Evolutionary conservation across 2,888 invertebrate genomes (phyloP), one percentile per base, ranked within the genome.

Genomic region (Bombylius discolor): DNA sequence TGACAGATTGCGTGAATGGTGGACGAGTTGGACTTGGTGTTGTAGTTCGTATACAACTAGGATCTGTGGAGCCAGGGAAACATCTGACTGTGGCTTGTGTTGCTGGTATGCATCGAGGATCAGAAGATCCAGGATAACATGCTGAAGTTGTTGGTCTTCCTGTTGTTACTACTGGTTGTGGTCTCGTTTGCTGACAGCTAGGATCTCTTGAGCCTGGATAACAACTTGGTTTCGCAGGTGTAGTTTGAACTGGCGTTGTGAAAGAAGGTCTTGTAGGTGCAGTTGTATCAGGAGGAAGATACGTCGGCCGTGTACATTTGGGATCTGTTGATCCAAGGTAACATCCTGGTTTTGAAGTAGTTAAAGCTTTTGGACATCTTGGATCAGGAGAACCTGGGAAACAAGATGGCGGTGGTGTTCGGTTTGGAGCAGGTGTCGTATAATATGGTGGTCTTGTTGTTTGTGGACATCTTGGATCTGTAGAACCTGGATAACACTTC

Each of bases 1-100:
- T 23, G 23, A 23, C 23, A 23, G 23, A 2, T 23, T 23, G 23
- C 23, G 23, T 23, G 23, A 23, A 7, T 9, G 8, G 7, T 39
- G 39, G 11, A 11, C 7, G 11, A 39, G 7, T 11, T 3, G 11
- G 64, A 5, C 51, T 23, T 4, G 59, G 55, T 13, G 60, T 58
- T 32, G 52, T 56, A 14, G 61, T 75, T 54, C 31, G 75, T 74
- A 63, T 64, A 52, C 66, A 68, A 49, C 70, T 61, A 32, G 70
- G 64, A 64, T 76, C 67, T 3, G 66, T 63, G 1, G 69, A 74
- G 4, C 73, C 73, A 4, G 73, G 73, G 58, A 59, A 77, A 74
- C 60, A 78, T 23, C 23, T 23, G 23, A 23, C 23, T 23, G 23
- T 23, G 23, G 23, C 3, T 23, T 36, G 76, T 74, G 62, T n/a